Percentiles rank a stretch among this genome's conserved stretches.
phyloP scores from a whole-genome alignment of 2,113 vertebrate genomes.

The Tetrax tetrax region DNA sequence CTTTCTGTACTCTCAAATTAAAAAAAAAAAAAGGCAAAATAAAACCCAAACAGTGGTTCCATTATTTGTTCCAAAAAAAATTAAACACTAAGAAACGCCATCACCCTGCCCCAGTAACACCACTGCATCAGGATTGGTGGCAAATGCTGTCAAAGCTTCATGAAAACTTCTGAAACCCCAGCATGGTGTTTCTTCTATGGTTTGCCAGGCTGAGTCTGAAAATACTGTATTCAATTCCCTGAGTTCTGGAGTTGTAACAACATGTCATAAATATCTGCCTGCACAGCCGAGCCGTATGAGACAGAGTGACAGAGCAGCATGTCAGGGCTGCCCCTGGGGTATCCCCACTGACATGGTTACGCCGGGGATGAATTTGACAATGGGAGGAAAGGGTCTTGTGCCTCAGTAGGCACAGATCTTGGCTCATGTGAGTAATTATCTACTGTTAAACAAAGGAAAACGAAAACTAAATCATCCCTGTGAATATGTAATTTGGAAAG shows the following conservation, averaged over 20 bases:
- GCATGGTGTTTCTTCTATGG: not conserved
- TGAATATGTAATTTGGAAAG: not conserved
- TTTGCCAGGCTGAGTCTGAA: not conserved
- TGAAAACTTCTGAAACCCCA: not conserved
- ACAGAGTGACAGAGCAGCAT: not conserved
- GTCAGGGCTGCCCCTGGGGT: not conserved
- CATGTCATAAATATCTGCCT: not conserved
- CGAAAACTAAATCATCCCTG: not conserved
- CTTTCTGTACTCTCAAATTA: not conserved
- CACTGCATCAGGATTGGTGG: not conserved
- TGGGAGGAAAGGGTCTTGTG: not conserved
- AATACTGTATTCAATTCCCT: not conserved
- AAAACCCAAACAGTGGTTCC: too few relatives aligned
- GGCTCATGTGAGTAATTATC: not conserved
- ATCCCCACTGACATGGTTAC: not conserved
- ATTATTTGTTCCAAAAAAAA: not conserved
- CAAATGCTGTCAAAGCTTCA: not conserved
- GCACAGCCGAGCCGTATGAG: not conserved
- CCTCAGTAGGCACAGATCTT: not conserved
- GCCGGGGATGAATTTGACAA: not conserved
- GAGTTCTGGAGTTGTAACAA: not conserved
- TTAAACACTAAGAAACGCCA: not conserved
- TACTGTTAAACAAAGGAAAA: not conserved
- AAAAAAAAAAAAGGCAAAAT: not conserved
- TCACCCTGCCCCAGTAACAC: not conserved